Evolutionary conservation across 2,113 vertebrate genomes (phyloP), one percentile per base, ranked within the genome.

Genomic region (Brienomyrus longianalis): DNA sequence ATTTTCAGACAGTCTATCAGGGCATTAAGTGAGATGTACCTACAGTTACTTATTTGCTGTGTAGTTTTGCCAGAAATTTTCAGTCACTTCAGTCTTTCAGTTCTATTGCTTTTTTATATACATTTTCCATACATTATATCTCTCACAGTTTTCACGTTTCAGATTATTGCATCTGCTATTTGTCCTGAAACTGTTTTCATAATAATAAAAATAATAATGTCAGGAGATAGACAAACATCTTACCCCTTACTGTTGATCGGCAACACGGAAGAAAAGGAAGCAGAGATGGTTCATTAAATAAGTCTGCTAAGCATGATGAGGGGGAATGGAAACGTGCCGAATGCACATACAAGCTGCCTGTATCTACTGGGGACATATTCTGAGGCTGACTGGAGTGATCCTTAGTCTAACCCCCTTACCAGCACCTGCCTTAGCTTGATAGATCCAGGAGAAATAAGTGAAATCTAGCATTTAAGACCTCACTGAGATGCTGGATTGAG

Each of bases 91-190:
- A 83, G 45, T 11, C 21, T 84, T 84, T 84, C 43, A 84, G 21
- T n/a, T n/a, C 83, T 48, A 84, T 84, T 84, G 83, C 83, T 48
- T 84, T 45, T n/a, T 23, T 84, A 45, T n/a, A 48, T 43, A 48
- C 1, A 23, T 84, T 83, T 83, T 83, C 66, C n/a, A 74, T 74
- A 35, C 27, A 74, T 74, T 35, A n/a, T 1, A 74, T 13, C 74
- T 84, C 83, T 48, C 45, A 47, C 39, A 84, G 45, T 45, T 84
- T 45, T 48, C 45, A 84, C 43, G 17, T 48, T 11, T 23, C 83
- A 48, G 83, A n/a, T 84, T 84, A 84, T 84, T 84, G 83, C 83
- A 84, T 84, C 39, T 84, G 74, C 31, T 19, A 39, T 80, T 80
- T 43, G 31, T 39, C 35, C 74, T 48, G n/a, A 84, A 84, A 23